Conservation (phyloP, 2,888 invertebrate species). For the Catocala nupta region DNA sequence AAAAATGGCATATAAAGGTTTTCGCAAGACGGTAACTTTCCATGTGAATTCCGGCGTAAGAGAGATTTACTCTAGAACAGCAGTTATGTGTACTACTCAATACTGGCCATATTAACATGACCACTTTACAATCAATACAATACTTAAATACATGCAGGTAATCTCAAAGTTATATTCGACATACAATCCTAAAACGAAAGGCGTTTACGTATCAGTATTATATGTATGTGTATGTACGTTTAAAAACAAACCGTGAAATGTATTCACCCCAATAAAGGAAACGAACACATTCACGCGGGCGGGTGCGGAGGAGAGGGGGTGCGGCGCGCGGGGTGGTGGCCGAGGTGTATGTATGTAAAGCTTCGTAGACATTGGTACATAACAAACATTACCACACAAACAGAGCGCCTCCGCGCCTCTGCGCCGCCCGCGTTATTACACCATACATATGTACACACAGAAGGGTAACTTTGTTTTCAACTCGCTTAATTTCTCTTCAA, state of each 20-base stretch:
- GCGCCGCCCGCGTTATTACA: conserved; percentile 14
- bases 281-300: conserved; percentile 46
- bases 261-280: conserved; percentile 54
- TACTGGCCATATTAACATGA: too few relatives aligned
- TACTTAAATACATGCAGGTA: neutral
- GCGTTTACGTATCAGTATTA: neutral
- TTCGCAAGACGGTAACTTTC: too few relatives aligned
- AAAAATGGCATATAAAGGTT: too few relatives aligned
- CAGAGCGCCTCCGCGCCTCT: conserved; percentile 50
- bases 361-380: conserved; percentile 61
- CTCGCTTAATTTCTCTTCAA: too few relatives aligned
- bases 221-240: conserved; percentile 32
- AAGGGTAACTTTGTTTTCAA: conserved; percentile 30
- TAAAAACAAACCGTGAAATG: conserved; percentile 54
- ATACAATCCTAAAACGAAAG: conserved; percentile 3
- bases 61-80: too few relatives aligned
- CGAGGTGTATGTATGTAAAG: conserved; percentile 59
- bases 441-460: conserved; percentile 20
- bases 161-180: neutral
- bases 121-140: too few relatives aligned
- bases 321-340: neutral
- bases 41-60: too few relatives aligned
- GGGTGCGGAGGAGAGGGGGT: conserved; percentile 11
- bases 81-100: too few relatives aligned
- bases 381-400: conserved; percentile 75